Conservation (phyloP, 2,113 vertebrate species). For the Colossoma macropomum region DNA sequence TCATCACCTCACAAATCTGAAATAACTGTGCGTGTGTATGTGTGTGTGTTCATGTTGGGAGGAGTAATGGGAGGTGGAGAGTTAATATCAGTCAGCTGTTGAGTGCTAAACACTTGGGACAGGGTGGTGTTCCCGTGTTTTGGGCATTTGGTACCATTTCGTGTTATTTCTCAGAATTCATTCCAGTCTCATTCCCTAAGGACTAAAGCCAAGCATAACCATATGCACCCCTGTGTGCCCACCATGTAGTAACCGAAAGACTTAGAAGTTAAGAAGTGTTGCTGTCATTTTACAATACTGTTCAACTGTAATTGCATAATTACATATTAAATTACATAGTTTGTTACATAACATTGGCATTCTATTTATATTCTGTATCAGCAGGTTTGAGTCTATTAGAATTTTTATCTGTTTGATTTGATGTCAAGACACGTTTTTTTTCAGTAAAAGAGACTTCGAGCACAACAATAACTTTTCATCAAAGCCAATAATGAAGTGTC, state of each 20-base stretch:
- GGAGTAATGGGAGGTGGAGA: conserved; percentile 22
- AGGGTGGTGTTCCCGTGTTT: conserved; percentile 24
- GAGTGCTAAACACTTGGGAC: conserved; percentile 40
- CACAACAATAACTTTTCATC: no score
- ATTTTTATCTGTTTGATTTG: no score
- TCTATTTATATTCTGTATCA: no score
- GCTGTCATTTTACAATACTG: no score
- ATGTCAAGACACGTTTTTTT: no score
- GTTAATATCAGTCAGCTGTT: conserved; percentile 76
- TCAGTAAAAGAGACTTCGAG: no score
- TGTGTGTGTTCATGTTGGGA: conserved; percentile 16
- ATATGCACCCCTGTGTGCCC: not conserved
- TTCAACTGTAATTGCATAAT: no score
- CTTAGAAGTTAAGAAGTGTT: not conserved
- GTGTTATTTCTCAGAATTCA: conserved; percentile 49
- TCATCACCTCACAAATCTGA: not conserved
- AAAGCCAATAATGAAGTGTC: no score
- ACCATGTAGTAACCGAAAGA: not conserved
- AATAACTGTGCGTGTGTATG: not conserved
- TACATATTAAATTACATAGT: no score
- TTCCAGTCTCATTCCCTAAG: conserved; percentile 4
- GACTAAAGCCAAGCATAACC: not conserved
- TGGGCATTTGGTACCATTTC: conserved; percentile 49
- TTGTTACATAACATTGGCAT: no score
- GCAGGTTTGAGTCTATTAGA: no score